Evolutionary conservation across 2,888 invertebrate species (phyloP), one percentile per base, ranked within the genome.

Genomic region (Himalopsyche japonica): DNA sequence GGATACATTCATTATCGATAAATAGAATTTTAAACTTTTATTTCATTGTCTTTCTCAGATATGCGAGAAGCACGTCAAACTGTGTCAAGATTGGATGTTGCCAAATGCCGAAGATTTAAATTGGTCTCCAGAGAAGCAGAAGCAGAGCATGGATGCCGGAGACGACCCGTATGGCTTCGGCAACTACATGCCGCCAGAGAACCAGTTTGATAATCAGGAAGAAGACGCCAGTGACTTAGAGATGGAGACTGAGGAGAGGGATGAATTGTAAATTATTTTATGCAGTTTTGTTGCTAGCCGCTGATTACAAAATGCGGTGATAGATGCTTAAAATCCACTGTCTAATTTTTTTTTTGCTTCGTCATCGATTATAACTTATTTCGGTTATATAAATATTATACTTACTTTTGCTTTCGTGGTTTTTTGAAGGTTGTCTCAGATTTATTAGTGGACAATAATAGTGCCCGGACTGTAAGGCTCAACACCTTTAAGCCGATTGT

Each of bases 71-170:
- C 91, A 91, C 87, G 88, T 92, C 0, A 86, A 89, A 0, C 91
- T 91, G 88, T 92, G 92, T 79, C 92, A 92, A 81, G 90, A 91
- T 0, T 92, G 92, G 92, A 92, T 92, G 92, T 20, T 92, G 86
- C 91, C 92, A 0, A 88, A 84, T 1, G 91, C 89, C 0, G 88
- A 90, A 6, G 92, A 92, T 86, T 91, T 91, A 82, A 92, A 91
- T 0, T 92, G 92, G 92, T 92, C 91, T 0, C 86, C 87, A 0
- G 91, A 90, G 64, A 91, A 92, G 91, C 92, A 92, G 57, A 88
- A 87, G 0, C 91, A 91, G 32, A 92, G 92, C 77, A 87, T 89
- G 0, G 91, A 90, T 90, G 91, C 91, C 88, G 92, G 92, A 0
- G 89, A 90, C 0, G 92, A 92, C 81, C 92, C 92, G 0, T 92